A percentile compares a stretch with the other conserved stretches of the same genome.
Evolutionary conservation across 2,113 vertebrate genomes (phyloP).

Genomic region (Indri indri): DNA sequence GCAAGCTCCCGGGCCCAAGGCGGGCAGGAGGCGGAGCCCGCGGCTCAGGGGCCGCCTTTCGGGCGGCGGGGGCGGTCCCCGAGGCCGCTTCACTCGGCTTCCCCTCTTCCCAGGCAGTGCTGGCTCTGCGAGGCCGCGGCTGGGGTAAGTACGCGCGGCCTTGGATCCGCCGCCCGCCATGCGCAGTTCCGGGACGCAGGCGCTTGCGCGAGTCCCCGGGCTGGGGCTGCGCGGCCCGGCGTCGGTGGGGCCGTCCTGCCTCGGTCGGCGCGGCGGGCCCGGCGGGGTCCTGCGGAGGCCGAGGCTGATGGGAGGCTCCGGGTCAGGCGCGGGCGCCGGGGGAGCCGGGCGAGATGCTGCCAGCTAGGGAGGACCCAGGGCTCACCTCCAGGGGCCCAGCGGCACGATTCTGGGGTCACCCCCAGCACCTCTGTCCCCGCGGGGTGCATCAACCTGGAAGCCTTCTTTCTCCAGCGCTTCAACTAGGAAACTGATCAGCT

Average conservation of each 20-base stretch:
- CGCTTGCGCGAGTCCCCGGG: background rate
- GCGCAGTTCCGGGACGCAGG: too few species aligned
- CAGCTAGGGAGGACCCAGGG: background rate
- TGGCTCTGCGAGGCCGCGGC: rapidly evolving
- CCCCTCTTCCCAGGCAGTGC: rapidly evolving
- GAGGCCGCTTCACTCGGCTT: rapidly evolving
- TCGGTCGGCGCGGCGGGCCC: background rate
- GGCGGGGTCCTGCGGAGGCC: conserved; percentile 14
- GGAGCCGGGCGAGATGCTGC: background rate
- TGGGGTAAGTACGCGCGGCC: background rate
- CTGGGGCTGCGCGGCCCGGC: background rate
- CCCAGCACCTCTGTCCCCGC: background rate
- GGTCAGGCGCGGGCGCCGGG: background rate
- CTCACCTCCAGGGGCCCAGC: too few species aligned
- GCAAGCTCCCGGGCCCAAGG: background rate
- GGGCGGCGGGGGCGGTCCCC: background rate
- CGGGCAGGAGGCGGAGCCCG: background rate
- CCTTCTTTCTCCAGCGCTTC: background rate
- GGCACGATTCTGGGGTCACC: background rate
- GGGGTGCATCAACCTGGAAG: background rate
- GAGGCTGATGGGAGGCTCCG: background rate
- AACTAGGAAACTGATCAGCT: background rate
- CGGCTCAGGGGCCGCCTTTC: background rate
- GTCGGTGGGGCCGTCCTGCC: background rate
- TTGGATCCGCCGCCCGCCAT: background rate